Evolutionary conservation across 2,113 vertebrate genomes (phyloP), one percentile per base, ranked within the genome.

Genomic region (Campylorhamphus procurvoides): DNA sequence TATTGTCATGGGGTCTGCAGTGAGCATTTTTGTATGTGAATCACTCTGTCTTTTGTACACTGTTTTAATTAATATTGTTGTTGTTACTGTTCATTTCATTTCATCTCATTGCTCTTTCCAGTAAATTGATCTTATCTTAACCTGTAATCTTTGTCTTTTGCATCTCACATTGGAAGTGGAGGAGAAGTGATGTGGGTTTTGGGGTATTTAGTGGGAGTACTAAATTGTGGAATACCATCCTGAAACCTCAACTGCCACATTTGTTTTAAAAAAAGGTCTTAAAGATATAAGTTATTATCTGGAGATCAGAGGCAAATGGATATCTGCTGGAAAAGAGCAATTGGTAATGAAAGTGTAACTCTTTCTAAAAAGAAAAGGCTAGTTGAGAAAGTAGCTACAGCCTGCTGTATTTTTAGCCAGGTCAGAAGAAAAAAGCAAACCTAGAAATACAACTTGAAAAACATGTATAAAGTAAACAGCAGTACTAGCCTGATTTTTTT

Each of bases 1-100:
- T 52, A 44, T 59, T 68, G 27, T 37, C 3, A 0, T 0, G 0
- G 14, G 4, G 9, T 62, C 33, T 62, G 14, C 47, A 16, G 12
- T 62, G 23, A 53, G 28, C 28, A n/a, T 39, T 78, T 78, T 14
- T 62, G 18, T 6, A 60, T 37, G 46, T 28, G 33, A 52, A n/a
- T 46, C 23, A 62, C 39, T 16, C 27, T 73, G 37, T 60, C 33
- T 53, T 62, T 71, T 39, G 39, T 53, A 46, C 5, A 53, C 4
- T 35, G 49, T 52, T 52, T 3, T 37, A 16, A 46, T 24, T 62
- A 29, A 29, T 55, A n/a, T 56, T 29, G 10, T 40, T 49, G 20
- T 8, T 80, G 20, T 35, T 42, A 49, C 20, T 31, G 6, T 64
- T 63, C 1, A 2, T 63, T 80, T 79, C n/a, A n/a, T 71, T 19